These are phyloP conservation scores for Brachionus plicatilis DNA, from an alignment of 1,140 invertebrate genomes.

Conservation along the genomic window DNA sequence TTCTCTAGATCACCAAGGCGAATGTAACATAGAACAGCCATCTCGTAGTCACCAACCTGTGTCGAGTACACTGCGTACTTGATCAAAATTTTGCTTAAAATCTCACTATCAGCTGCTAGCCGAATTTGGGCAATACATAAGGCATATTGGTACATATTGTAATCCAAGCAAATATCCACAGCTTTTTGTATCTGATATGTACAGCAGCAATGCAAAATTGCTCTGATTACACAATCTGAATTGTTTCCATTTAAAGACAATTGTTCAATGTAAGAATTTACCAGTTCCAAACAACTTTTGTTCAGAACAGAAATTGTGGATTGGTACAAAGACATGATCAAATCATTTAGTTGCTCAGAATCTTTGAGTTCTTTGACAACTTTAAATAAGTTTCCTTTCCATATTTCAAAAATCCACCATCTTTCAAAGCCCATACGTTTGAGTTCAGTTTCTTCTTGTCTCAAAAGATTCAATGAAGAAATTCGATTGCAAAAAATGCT, in stretches of 20 bases:
- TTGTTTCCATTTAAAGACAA: background rate
- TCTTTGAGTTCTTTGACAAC: constrained; percentile 4
- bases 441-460: background rate
- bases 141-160: constrained; percentile 7
- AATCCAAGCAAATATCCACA: background rate
- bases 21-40: constrained; percentile 11
- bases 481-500: constrained; percentile 6
- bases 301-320: background rate
- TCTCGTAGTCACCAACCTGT: constrained; percentile 34
- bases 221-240: background rate
- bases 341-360: background rate
- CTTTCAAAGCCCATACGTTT: background rate
- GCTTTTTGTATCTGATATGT: constrained; percentile 15
- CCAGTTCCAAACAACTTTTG: background rate
- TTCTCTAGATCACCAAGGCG: constrained; percentile 1
- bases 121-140: constrained; percentile 15
- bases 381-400: constrained; percentile 32
- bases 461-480: background rate
- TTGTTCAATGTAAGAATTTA: constrained; percentile 30
- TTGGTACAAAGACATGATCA: background rate
- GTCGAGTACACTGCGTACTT: constrained; percentile 11
- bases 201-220: background rate
- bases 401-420: constrained; percentile 38
- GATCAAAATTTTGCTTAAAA: background rate
- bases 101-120: background rate